Base-by-base conservation (phyloP, 92 coral and sea anemone genomes). In the Epizoanthus rinbou region DNA sequence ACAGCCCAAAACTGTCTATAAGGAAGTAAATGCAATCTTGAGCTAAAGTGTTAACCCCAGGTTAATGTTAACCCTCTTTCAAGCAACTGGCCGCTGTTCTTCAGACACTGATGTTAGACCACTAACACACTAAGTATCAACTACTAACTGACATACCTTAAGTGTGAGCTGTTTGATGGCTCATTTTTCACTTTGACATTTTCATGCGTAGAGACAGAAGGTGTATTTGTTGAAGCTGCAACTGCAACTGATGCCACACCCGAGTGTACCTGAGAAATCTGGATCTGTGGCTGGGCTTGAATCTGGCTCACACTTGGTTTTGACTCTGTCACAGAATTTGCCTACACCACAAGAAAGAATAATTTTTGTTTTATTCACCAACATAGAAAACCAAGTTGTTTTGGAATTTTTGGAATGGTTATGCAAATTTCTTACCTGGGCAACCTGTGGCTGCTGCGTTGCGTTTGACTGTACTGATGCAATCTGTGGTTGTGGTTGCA, bases 251-350 rank as follows among this genome's bases (percentile, higher is more conserved):
- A 86, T 10, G 83, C 66, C 18, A 64, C 64, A 22, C 84, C 87
- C 47, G 90, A 90, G 76, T 82, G 87, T 66, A 90, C 88, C 18
- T 86, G 83, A 6, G 85, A 63, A 8, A 85, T 88, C 83, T 88
- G 89, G 56, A 88, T 80, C 64, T 73, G 67, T 53, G 86, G 67
- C 50, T 15, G 35, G 28, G 31, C 39, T 18, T 39, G 25, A 50
- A 35, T 45, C 47, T 28, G 66, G 6, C 53, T 68, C 16, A 73
- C 88, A 3, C 57, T 59, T 15, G 74, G 91, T 22, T 87, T 76
- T 35, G 85, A 65, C 81, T 78, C 91, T 64, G 84, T 88, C 74
- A 62, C 56, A 63, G 85, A n/a, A 17, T 71, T 81, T 6, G 81
- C 88, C 91, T 88, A 22, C 14, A 53, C 5, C 45, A 18, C 5